Percentiles rank a stretch among this genome's conserved stretches.
These are phyloP conservation scores for Cetoscarus ocellatus DNA, from an alignment of 2,797 vertebrate species.

Conservation along the genomic window DNA sequence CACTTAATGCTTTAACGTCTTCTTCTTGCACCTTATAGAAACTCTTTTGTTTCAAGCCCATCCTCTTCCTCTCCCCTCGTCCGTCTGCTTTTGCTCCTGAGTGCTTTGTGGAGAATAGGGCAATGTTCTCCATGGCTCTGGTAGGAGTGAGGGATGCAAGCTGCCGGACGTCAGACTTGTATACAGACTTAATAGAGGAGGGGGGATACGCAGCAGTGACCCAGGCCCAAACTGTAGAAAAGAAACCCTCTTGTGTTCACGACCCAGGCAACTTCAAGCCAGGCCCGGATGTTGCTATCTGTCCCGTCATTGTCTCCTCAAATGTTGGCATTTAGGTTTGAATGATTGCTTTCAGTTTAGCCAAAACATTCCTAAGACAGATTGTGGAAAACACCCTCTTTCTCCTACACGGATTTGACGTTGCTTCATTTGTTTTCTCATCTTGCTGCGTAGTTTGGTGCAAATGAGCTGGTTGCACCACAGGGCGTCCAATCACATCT, in stretches of 20 bases:
- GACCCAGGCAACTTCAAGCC: conserved; percentile 61
- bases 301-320: conserved; percentile 79
- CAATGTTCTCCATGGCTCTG: conserved; percentile 77
- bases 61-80: conserved; percentile 64
- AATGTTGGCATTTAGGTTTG: conserved; percentile 80
- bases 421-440: conserved; percentile 65
- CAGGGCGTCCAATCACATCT: conserved; percentile 56
- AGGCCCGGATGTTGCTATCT: conserved; percentile 78
- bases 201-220: conserved; percentile 47
- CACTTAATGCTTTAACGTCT: conserved; percentile 12
- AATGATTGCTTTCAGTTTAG: conserved; percentile 81
- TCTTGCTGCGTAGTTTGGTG: conserved; percentile 51
- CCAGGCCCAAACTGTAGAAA: conserved; percentile 59
- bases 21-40: conserved; percentile 61
- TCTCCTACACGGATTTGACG: conserved; percentile 63
- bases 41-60: conserved; percentile 64
- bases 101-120: conserved; percentile 67
- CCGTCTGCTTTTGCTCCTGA: conserved; percentile 66
- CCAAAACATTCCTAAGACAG: conserved; percentile 76
- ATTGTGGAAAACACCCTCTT: conserved; percentile 73
- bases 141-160: conserved; percentile 76
- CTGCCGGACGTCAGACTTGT: conserved; percentile 77
- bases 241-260: conserved; percentile 79
- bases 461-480: conserved; percentile 62
- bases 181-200: conserved; percentile 62